These are phyloP conservation scores for Myrmecobius fasciatus DNA, from an alignment of 2,113 vertebrate species.

Conservation along the genomic window DNA sequence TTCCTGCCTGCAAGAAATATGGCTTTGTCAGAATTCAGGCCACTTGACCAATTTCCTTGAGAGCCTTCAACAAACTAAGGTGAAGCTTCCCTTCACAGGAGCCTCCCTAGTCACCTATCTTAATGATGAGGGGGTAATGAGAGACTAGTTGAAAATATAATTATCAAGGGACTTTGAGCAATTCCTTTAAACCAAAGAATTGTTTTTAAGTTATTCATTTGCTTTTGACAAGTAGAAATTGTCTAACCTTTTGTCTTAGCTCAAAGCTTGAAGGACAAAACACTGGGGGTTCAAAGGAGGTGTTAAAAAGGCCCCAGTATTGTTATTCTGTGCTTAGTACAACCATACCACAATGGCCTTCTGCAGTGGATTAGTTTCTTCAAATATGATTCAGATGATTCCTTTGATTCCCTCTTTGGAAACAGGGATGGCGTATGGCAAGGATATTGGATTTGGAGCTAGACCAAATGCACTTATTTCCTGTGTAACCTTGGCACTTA, in stretches of 20 bases:
- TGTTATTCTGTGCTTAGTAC: slow-evolving; percentile 15
- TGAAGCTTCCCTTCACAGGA: not conserved
- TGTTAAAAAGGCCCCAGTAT: slow-evolving; percentile 39
- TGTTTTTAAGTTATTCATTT: not conserved
- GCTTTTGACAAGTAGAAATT: not conserved
- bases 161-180: not conserved
- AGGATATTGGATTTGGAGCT: not conserved
- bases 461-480: not conserved
- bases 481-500: not conserved
- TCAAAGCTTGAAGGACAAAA: slow-evolving; percentile 17
- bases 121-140: too few species aligned
- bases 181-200: not conserved
- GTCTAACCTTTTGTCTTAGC: not conserved
- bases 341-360: not conserved
- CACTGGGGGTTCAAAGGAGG: slow-evolving; percentile 54
- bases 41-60: not conserved
- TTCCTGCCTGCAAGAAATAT: slow-evolving; percentile 4
- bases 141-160: not conserved
- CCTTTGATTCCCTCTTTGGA: not conserved
- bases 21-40: not conserved
- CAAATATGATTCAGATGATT: not conserved
- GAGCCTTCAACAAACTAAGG: not conserved
- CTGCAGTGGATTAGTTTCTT: not conserved
- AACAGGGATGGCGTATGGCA: not conserved
- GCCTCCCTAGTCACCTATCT: not conserved